Conservation (phyloP, 2,888 invertebrate genomes). For the Brachypalpus laphriformis region DNA sequence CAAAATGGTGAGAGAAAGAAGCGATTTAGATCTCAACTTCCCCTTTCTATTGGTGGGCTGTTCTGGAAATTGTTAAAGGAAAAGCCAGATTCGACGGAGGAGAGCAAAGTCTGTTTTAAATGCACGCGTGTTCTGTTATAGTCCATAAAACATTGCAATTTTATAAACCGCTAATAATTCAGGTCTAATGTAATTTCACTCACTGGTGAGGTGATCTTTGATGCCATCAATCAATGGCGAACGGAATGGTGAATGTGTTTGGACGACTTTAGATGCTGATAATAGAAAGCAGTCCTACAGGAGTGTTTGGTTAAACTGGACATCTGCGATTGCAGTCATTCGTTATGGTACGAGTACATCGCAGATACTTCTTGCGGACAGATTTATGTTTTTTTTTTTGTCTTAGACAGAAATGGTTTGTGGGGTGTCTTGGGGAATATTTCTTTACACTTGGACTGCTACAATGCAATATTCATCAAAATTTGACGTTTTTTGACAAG, state of each 20-base stretch:
- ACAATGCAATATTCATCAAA: no score
- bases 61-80: not conserved
- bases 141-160: slow-evolving; percentile 35
- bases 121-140: slow-evolving; percentile 47
- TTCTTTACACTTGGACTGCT: no score
- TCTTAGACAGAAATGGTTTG: not conserved
- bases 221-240: slow-evolving; percentile 47
- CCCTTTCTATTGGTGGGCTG: slow-evolving; percentile 12
- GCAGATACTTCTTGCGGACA: not conserved
- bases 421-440: not conserved
- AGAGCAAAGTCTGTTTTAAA: not conserved
- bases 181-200: slow-evolving; percentile 38
- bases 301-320: slow-evolving; percentile 20
- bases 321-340: slow-evolving; percentile 34
- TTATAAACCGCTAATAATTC: slow-evolving; percentile 41
- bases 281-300: slow-evolving; percentile 54
- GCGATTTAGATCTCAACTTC: slow-evolving; percentile 31
- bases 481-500: no score
- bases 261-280: slow-evolving; percentile 33
- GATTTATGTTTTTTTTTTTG: no score
- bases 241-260: slow-evolving; percentile 2
- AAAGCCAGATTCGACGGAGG: not conserved
- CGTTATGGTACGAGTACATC: not conserved
- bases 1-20: slow-evolving; percentile 36
- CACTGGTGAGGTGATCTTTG: slow-evolving; percentile 39